Conservation (phyloP, 53 echinoderm and acorn worm genomes). For the Hippasteria phrygiana region DNA sequence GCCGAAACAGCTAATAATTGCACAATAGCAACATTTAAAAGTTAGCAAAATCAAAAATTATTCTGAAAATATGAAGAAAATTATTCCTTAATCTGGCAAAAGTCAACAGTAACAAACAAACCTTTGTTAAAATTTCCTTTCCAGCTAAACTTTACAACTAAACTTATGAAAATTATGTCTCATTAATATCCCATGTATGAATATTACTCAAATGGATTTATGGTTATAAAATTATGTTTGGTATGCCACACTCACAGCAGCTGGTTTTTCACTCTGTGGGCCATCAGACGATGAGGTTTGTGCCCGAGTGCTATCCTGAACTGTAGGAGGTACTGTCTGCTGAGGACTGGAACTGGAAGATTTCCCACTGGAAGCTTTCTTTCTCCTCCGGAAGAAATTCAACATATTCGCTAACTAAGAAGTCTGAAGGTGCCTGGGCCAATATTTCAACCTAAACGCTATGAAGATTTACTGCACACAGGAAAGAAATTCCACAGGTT, state of each 20-base stretch:
- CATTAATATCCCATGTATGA: no score
- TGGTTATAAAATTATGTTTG: constrained; percentile 8
- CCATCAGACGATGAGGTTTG: constrained; percentile 46
- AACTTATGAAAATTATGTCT: no score
- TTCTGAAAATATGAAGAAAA: no score
- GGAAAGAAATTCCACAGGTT: constrained; percentile 44
- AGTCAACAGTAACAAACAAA: no score
- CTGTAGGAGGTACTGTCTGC: constrained; percentile 43
- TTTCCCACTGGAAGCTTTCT: constrained; percentile 54
- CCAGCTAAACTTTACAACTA: no score
- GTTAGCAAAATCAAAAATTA: no score
- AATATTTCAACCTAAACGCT: neutral
- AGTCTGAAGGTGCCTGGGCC: neutral
- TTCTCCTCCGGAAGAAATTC: constrained; percentile 56
- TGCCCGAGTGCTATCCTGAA: constrained; percentile 19
- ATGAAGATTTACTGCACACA: neutral
- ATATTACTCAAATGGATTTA: neutral
- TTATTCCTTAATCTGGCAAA: no score
- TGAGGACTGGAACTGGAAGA: constrained; percentile 5
- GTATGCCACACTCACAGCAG: constrained; percentile 35
- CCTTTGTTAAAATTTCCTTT: no score
- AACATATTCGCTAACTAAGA: constrained; percentile 38
- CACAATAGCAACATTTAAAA: no score
- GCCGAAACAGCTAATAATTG: no score
- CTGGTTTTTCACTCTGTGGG: neutral